Percentiles rank a stretch among this genome's conserved stretches.
Evolutionary conservation across 2,113 vertebrate species (phyloP).

Genomic region (Chaenocephalus aceratus): DNA sequence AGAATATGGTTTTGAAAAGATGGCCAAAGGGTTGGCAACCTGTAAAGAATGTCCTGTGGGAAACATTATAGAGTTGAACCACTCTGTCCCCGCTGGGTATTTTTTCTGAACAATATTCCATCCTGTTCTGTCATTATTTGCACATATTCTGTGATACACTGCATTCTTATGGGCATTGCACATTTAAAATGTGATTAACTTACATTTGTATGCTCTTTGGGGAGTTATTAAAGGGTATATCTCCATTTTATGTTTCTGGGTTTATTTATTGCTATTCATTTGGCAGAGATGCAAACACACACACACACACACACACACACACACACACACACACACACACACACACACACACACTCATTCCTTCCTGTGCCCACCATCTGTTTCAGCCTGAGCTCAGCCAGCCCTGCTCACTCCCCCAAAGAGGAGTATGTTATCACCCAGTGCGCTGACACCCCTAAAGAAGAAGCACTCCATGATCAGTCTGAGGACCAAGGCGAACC

Average conservation of each 20-base stretch:
- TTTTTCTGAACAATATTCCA: constrained; percentile 28
- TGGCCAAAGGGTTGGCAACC: constrained; percentile 44
- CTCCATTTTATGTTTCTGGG: constrained; percentile 50
- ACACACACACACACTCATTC: constrained; percentile 45
- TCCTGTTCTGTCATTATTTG: constrained; percentile 1
- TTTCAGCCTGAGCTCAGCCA: constrained; percentile 93
- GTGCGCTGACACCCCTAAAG: constrained; percentile 84
- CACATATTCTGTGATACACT: not conserved
- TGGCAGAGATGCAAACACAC: constrained; percentile 61
- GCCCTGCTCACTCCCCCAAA: constrained; percentile 91
- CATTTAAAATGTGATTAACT: constrained; percentile 42
- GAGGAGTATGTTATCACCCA: constrained; percentile 81
- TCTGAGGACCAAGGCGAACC: constrained; percentile 86
- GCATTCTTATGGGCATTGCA: constrained; percentile 6
- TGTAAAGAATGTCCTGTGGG: constrained; percentile 66
- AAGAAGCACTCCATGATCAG: constrained; percentile 70
- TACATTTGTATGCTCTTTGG: constrained; percentile 27
- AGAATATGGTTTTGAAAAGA: constrained; percentile 58
- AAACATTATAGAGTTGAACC: constrained; percentile 43
- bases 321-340: constrained; percentile 48
- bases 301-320: constrained; percentile 48
- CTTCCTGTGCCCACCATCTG: constrained; percentile 69
- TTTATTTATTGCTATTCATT: constrained; percentile 66
- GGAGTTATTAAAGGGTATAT: constrained; percentile 43
- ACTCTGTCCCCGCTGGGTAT: constrained; percentile 21